Evolutionary conservation across 2,113 vertebrate species (phyloP).

Genomic region (Larimichthys crocea): DNA sequence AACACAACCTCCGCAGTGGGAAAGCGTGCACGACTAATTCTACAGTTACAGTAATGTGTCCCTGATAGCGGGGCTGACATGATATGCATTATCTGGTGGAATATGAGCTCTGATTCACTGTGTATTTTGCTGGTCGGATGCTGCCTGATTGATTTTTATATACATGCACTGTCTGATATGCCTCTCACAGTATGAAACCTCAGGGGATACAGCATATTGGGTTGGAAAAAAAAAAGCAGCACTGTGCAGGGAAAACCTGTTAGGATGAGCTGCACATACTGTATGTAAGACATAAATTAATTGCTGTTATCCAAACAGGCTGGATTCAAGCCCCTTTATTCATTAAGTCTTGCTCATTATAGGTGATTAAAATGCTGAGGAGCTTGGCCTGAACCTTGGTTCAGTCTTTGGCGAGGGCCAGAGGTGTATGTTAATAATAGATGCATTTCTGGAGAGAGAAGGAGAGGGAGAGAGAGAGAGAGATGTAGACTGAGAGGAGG

Average conservation of each 20-base stretch:
- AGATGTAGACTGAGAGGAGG: background rate
- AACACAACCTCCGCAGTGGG: slow-evolving; percentile 52
- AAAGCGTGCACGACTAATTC: slow-evolving; percentile 49
- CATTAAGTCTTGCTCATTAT: slow-evolving; percentile 71
- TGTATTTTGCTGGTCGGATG: slow-evolving; percentile 49
- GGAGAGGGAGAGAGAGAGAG: slow-evolving; percentile 14
- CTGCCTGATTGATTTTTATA: slow-evolving; percentile 60
- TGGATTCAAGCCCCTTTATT: slow-evolving; percentile 50
- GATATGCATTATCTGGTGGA: slow-evolving; percentile 51
- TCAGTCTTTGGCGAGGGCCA: slow-evolving; percentile 67
- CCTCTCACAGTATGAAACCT: slow-evolving; percentile 23
- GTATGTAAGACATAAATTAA: slow-evolving; percentile 54
- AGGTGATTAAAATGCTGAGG: slow-evolving; percentile 77
- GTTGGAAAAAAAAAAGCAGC: slow-evolving; percentile 8
- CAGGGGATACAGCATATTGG: slow-evolving; percentile 1
- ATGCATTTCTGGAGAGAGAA: slow-evolving; percentile 64
- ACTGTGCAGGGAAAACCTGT: slow-evolving; percentile 21
- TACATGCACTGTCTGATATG: slow-evolving; percentile 10
- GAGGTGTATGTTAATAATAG: slow-evolving; percentile 82
- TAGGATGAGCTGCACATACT: slow-evolving; percentile 41
- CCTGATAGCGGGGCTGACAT: slow-evolving; percentile 20
- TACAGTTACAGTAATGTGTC: slow-evolving; percentile 60
- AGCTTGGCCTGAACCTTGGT: slow-evolving; percentile 63
- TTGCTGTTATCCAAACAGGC: slow-evolving; percentile 51
- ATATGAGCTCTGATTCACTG: slow-evolving; percentile 38